Base-by-base conservation (phyloP, 1,140 invertebrate genomes). In the Adoxophyes honmai region DNA sequence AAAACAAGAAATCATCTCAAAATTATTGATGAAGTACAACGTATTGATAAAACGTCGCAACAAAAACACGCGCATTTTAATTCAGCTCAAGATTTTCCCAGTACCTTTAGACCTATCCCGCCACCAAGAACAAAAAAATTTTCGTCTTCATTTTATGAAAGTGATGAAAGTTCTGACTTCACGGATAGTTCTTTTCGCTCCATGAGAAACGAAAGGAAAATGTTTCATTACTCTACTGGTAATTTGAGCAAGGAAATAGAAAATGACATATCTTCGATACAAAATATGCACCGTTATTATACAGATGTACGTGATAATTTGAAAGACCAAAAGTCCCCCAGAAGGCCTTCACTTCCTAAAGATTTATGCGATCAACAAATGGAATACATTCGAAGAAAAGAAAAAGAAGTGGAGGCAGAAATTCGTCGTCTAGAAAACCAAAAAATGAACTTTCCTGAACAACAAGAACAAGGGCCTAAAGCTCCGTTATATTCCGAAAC, bases 321-420 rank as follows among this genome's bases (percentile, higher is more conserved):
- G 35, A 70, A 21, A 48, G 66, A 71, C 38, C 51, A 66, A 16
- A 55, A 58, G 44, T 66, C 64, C 55, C 78, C 79, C 9, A 72
- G 91, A 18, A 88, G 92, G 21, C 86, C 87, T 4, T 93, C 93
- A 1, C 67, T 94, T 33, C 93, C 94, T 0, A 90, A 92, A 62
- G 92, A 94, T 64, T 84, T 94, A 52, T 92, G 93, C 71, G 90
- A 92, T 8, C 90, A 91, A 68, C 94, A 95, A 80, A 89, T 94
- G 64, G 90, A 91, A 68, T 93, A 94, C 61, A 93, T 95, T 15
- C 87, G 92, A 10, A 86, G 91, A 75, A 93, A 93, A 78, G 92
- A 93, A 84, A 90, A 91, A 69, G 90, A 93, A 70, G 90, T 93
- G 11, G 90, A 93, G 73, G 77, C 89, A 34, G 92, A 93, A 81